A percentile compares a stretch with the other conserved stretches of the same genome.
These are phyloP conservation scores for Gandaritis pyraliata DNA, from an alignment of 2,888 invertebrate genomes.

Conservation along the genomic window DNA sequence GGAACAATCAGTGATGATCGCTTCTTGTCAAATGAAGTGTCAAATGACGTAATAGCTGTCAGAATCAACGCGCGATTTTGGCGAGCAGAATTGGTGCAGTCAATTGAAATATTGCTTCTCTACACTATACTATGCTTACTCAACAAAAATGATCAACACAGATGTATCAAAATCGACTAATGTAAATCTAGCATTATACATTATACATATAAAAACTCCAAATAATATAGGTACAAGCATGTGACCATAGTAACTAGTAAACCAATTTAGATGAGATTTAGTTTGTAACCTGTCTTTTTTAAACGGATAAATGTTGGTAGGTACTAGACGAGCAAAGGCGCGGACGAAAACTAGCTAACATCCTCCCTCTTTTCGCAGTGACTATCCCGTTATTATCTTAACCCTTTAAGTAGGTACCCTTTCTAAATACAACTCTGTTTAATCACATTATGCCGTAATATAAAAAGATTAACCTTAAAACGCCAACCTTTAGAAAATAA, in stretches of 20 bases:
- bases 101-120: constrained; percentile 13
- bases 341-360: neutral
- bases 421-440: constrained; percentile 34
- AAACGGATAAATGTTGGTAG: neutral
- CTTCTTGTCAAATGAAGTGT: constrained; percentile 44
- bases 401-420: constrained; percentile 9
- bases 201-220: too few species aligned
- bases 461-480: constrained; percentile 44
- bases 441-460: constrained; percentile 37
- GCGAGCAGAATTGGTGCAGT: constrained; percentile 30
- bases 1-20: constrained; percentile 53
- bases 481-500: constrained; percentile 39
- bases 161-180: too few species aligned
- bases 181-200: neutral
- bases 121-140: neutral
- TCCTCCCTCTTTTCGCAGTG: neutral
- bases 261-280: too few species aligned
- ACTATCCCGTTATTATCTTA: neutral
- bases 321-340: neutral
- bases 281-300: neutral
- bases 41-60: constrained; percentile 46
- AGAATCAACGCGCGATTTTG: constrained; percentile 20
- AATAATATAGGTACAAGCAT: too few species aligned
- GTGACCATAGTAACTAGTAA: too few species aligned
- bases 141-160: neutral